phyloP scores from a whole-genome alignment of 2,113 vertebrate species.

The Tragelaphus scriptus region DNA sequence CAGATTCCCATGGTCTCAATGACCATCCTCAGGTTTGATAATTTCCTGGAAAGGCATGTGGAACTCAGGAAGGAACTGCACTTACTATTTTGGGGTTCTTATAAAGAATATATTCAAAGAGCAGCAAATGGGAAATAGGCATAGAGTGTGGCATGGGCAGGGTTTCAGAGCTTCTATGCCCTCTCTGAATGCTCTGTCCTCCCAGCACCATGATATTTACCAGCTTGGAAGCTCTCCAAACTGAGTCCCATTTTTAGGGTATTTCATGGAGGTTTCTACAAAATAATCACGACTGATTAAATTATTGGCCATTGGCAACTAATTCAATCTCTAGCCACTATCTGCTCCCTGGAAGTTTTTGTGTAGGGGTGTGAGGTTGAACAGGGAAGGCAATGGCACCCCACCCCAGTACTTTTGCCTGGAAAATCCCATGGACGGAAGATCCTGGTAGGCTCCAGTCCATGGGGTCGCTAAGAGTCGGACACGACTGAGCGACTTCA shows the following conservation, averaged over 20 bases:
- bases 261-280: not conserved
- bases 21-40: not conserved
- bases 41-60: not conserved
- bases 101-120: not conserved
- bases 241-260: no score
- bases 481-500: no score
- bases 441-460: no score
- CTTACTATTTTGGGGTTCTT: not conserved
- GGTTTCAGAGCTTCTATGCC: not conserved
- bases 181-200: not conserved
- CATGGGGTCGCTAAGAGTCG: no score
- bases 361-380: not conserved
- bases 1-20: not conserved
- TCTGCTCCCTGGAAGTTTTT: not conserved
- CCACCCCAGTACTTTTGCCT: no score
- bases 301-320: not conserved
- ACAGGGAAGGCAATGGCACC: no score
- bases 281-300: not conserved
- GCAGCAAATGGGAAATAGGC: not conserved
- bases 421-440: no score
- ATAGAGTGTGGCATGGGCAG: not conserved
- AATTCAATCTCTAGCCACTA: accelerated
- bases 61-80: not conserved
- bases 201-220: not conserved
- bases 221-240: not conserved